These are phyloP conservation scores for Lypha dubia DNA, from an alignment of 2,888 invertebrate species.

Conservation along the genomic window DNA sequence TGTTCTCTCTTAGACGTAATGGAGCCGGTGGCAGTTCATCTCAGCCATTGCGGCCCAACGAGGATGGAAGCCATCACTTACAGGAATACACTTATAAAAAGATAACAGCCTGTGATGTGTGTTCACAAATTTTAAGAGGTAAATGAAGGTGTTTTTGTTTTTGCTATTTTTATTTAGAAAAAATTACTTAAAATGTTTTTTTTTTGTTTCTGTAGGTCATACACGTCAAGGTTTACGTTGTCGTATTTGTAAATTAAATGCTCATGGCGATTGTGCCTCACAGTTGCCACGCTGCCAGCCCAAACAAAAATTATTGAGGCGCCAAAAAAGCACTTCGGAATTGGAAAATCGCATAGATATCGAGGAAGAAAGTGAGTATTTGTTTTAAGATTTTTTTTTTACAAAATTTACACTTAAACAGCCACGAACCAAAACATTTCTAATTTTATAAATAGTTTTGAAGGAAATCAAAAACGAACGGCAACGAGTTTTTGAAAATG, in stretches of 20 bases:
- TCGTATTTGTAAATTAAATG: conserved; percentile 94
- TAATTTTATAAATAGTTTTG: conserved; percentile 2
- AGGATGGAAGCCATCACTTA: conserved; percentile 88
- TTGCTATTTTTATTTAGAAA: neutral
- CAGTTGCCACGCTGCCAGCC: conserved; percentile 93
- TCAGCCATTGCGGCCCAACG: conserved; percentile 82
- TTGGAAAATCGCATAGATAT: conserved; percentile 89
- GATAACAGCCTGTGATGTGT: conserved; percentile 96
- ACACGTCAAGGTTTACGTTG: conserved; percentile 95
- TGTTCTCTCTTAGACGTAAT: conserved; percentile 85
- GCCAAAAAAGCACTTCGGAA: conserved; percentile 95
- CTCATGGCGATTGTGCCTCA: conserved; percentile 94
- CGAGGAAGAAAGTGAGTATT: conserved; percentile 92
- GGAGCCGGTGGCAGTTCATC: conserved; percentile 86
- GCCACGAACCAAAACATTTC: neutral
- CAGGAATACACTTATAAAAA: conserved; percentile 98
- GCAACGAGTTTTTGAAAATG: conserved; percentile 10
- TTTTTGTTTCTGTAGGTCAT: conserved; percentile 87
- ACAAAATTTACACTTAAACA: neutral
- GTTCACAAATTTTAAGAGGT: conserved; percentile 96
- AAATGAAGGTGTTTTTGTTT: conserved; percentile 74
- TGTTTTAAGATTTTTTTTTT: conserved; percentile 37
- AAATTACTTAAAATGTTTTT: neutral
- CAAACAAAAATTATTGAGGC: conserved; percentile 91
- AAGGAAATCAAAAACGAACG: conserved; percentile 12